Conservation (phyloP, 1,140 invertebrate species). For the Lamellibrachia luymesi region DNA sequence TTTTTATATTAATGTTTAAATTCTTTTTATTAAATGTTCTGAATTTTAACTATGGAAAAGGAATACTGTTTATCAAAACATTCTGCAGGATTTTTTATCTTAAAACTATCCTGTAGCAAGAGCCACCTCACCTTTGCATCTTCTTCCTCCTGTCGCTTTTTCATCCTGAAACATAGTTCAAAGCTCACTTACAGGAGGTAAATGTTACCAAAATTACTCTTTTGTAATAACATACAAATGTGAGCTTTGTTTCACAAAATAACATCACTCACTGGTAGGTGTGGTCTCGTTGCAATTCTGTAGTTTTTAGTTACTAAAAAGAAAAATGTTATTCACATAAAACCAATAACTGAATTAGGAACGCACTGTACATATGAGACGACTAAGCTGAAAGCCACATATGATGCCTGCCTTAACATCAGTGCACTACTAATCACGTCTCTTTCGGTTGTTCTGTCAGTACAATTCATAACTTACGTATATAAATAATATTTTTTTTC, state of each 20-base stretch:
- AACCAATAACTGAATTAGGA: too few species aligned
- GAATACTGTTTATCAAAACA: neutral
- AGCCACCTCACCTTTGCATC: neutral
- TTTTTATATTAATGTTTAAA: too few species aligned
- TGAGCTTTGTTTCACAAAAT: too few species aligned
- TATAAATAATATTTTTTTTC: constrained; percentile 36
- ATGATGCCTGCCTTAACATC: neutral
- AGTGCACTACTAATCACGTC: neutral
- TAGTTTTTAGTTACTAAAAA: too few species aligned
- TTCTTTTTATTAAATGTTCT: neutral
- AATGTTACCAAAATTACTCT: too few species aligned
- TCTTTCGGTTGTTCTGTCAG: neutral
- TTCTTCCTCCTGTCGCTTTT: neutral
- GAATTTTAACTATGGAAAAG: neutral
- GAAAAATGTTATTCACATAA: too few species aligned
- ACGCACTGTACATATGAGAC: too few species aligned
- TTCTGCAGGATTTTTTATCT: neutral
- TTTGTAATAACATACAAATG: too few species aligned
- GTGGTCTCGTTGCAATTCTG: too few species aligned
- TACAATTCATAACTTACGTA: neutral
- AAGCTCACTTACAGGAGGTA: too few species aligned
- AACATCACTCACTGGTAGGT: too few species aligned
- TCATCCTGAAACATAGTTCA: neutral
- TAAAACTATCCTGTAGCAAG: neutral
- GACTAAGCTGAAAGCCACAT: too few species aligned